A percentile compares a stretch with the other conserved stretches of the same genome.
Evolutionary conservation across 2,888 invertebrate genomes (phyloP).

Genomic region (Strigamia transsilvanica): DNA sequence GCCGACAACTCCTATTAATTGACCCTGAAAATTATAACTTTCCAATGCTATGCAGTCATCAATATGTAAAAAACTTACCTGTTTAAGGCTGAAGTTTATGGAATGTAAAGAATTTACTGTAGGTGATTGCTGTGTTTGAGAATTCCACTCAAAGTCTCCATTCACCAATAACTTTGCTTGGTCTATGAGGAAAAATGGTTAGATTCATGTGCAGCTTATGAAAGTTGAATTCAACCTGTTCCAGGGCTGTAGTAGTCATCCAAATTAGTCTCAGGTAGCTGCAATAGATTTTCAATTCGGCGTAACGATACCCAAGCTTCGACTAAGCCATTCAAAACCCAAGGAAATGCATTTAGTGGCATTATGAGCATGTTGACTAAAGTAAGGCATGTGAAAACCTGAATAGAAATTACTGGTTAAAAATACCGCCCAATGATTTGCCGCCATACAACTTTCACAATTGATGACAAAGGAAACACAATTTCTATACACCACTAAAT

Average conservation of each 20-base stretch:
- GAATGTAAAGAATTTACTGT: neutral
- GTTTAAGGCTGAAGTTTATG: constrained; percentile 4
- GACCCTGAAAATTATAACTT: constrained; percentile 69
- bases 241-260: constrained; percentile 69
- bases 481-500: too few relatives aligned
- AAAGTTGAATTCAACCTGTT: constrained; percentile 3
- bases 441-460: too few relatives aligned
- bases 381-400: constrained; percentile 91
- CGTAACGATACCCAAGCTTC: constrained; percentile 95
- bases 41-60: neutral
- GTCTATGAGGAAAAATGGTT: too few relatives aligned
- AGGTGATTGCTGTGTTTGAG: neutral
- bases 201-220: too few relatives aligned
- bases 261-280: constrained; percentile 67
- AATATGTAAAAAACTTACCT: neutral
- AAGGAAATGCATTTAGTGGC: constrained; percentile 96
- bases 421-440: too few relatives aligned
- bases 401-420: neutral
- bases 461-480: too few relatives aligned
- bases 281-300: constrained; percentile 80
- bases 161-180: neutral
- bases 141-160: neutral
- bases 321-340: constrained; percentile 95
- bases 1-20: constrained; percentile 86
- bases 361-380: constrained; percentile 94